A percentile compares a stretch with the other conserved stretches of the same genome.
phyloP scores from a whole-genome alignment of 2,113 vertebrate species.

The Crotalus tigris region DNA sequence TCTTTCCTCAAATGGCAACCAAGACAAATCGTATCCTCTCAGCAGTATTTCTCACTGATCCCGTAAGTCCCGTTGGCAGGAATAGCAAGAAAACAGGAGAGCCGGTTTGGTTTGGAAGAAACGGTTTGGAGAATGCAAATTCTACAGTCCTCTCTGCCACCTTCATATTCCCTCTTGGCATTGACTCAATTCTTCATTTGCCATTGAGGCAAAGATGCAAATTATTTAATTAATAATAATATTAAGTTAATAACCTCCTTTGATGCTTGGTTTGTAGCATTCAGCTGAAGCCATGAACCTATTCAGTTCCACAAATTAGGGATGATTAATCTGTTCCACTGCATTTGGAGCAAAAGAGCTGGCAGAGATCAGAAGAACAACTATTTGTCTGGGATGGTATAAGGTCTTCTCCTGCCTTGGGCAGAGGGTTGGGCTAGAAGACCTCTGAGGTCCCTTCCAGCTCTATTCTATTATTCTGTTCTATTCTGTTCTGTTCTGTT shows the following conservation, averaged over 20 bases:
- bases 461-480: too few species aligned
- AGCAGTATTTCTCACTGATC: constrained; percentile 19
- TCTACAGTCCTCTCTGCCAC: constrained; percentile 19
- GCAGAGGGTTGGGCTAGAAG: not conserved
- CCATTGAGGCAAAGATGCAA: constrained; percentile 32
- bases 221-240: constrained; percentile 50
- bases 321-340: not conserved
- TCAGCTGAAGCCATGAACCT: not conserved
- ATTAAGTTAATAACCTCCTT: not conserved
- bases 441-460: not conserved
- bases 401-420: not conserved
- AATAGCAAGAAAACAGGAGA: constrained; percentile 16
- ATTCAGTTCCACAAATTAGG: not conserved
- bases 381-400: not conserved
- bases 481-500: too few species aligned
- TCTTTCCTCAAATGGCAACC: not conserved
- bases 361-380: not conserved
- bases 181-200: constrained; percentile 54
- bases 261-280: constrained; percentile 38
- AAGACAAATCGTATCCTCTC: not conserved
- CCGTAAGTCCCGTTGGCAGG: not conserved
- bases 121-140: constrained; percentile 17
- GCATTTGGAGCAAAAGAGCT: not conserved
- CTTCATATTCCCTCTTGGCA: constrained; percentile 5
- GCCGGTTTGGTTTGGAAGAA: not conserved